Conservation (phyloP, 1,140 invertebrate genomes). For the Plodia interpunctella region DNA sequence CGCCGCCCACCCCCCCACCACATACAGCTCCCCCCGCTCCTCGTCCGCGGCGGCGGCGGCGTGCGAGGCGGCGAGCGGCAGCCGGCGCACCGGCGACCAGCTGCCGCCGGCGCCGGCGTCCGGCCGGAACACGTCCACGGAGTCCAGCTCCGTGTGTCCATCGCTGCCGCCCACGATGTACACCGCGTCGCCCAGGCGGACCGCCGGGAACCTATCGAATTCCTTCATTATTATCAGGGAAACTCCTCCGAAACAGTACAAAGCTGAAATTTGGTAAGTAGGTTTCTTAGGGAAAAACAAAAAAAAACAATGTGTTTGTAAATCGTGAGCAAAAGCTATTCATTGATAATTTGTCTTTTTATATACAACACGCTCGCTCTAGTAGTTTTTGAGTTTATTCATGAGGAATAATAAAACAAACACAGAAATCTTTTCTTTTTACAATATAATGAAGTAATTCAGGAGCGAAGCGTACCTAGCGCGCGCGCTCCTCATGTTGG, state of each 20-base stretch:
- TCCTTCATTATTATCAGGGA: too few relatives aligned
- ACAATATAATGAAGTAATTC: slow-evolving; percentile 56
- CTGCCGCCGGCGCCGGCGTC: slow-evolving; percentile 78
- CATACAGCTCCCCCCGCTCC: slow-evolving; percentile 74
- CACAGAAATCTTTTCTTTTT: too few relatives aligned
- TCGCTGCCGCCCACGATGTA: slow-evolving; percentile 90
- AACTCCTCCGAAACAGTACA: slow-evolving; percentile 83
- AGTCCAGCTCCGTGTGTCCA: slow-evolving; percentile 78
- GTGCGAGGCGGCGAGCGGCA: slow-evolving; percentile 83
- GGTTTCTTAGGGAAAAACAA: too few relatives aligned
- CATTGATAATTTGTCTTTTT: too few relatives aligned
- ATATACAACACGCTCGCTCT: too few relatives aligned
- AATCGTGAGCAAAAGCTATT: too few relatives aligned
- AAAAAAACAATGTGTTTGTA: too few relatives aligned
- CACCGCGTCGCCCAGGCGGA: slow-evolving; percentile 78
- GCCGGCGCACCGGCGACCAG: slow-evolving; percentile 77
- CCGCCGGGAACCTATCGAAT: slow-evolving; percentile 86
- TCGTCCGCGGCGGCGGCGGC: slow-evolving; percentile 84
- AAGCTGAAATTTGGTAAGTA: too few relatives aligned
- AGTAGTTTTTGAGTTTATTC: too few relatives aligned
- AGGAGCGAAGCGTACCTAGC: slow-evolving; percentile 88
- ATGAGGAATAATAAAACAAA: too few relatives aligned
- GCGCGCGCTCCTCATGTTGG: slow-evolving; percentile 83
- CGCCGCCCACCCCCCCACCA: slow-evolving; percentile 81
- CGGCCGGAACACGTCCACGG: slow-evolving; percentile 81